These are phyloP conservation scores for Halyomorpha halys DNA, from an alignment of 1,140 invertebrate genomes.

Conservation along the genomic window DNA sequence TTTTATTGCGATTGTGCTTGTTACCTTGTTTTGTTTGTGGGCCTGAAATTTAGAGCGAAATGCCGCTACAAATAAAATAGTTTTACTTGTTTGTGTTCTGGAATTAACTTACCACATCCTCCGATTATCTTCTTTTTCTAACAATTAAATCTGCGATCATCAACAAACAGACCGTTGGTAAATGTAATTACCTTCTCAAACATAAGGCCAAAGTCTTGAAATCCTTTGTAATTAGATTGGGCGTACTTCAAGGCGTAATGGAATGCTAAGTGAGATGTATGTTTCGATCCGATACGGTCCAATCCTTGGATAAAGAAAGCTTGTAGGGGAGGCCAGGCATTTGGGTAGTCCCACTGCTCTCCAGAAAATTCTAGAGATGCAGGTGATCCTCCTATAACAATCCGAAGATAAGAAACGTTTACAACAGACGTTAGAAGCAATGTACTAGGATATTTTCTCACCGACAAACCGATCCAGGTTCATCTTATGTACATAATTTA, in stretches of 20 bases:
- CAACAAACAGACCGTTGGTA: no score
- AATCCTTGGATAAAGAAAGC: conserved; percentile 50
- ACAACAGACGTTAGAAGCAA: not conserved
- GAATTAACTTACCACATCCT: no score
- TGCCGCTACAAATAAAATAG: no score
- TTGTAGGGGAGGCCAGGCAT: conserved; percentile 77
- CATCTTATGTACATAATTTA: conserved; percentile 23
- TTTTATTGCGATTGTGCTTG: no score
- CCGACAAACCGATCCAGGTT: conserved; percentile 20
- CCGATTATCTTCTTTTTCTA: no score
- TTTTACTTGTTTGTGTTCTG: no score
- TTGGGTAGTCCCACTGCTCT: conserved; percentile 85
- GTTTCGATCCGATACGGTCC: conserved; percentile 37
- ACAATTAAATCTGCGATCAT: no score
- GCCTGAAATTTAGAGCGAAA: no score
- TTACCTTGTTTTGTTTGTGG: no score
- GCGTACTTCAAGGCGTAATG: conserved; percentile 50
- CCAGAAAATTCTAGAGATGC: conserved; percentile 54
- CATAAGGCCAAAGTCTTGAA: conserved; percentile 48
- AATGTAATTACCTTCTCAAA: conserved; percentile 76
- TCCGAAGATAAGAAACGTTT: not conserved
- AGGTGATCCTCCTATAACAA: conserved; percentile 58
- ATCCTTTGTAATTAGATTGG: conserved; percentile 48
- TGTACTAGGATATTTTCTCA: not conserved
- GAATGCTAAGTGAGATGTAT: conserved; percentile 40